Percentiles rank a stretch among this genome's conserved stretches.
Conservation (phyloP, 2,113 vertebrate genomes). For the Copsychus sechellarum region DNA sequence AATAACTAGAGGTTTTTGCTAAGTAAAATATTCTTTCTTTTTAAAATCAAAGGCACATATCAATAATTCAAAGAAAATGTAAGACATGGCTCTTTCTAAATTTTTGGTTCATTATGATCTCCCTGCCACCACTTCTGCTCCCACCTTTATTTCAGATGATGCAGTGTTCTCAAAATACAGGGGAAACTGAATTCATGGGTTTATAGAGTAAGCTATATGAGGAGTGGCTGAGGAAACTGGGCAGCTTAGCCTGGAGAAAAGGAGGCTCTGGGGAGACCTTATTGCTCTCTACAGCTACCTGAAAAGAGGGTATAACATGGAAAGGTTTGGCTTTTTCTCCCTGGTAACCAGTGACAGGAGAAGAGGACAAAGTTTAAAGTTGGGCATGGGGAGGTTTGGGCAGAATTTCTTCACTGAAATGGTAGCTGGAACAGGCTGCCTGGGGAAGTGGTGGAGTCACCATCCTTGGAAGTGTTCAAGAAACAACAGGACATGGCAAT, state of each 20-base stretch:
- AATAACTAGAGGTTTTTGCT: neutral
- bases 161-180: neutral
- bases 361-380: neutral
- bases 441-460: neutral
- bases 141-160: neutral
- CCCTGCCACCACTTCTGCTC: accelerated
- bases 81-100: accelerated
- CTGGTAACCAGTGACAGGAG: neutral
- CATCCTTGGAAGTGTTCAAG: neutral
- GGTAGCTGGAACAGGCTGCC: neutral
- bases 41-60: neutral
- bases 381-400: neutral
- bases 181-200: neutral
- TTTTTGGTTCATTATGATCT: neutral
- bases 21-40: neutral
- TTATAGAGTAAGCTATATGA: neutral
- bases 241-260: neutral
- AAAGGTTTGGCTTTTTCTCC: neutral
- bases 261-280: neutral
- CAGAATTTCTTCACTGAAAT: neutral
- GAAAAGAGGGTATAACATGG: neutral
- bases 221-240: neutral
- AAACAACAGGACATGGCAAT: neutral
- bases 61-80: neutral
- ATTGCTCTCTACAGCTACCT: neutral